phyloP scores from a whole-genome alignment of 92 coral and sea anemone genomes.

The Pocillopora grandis region DNA sequence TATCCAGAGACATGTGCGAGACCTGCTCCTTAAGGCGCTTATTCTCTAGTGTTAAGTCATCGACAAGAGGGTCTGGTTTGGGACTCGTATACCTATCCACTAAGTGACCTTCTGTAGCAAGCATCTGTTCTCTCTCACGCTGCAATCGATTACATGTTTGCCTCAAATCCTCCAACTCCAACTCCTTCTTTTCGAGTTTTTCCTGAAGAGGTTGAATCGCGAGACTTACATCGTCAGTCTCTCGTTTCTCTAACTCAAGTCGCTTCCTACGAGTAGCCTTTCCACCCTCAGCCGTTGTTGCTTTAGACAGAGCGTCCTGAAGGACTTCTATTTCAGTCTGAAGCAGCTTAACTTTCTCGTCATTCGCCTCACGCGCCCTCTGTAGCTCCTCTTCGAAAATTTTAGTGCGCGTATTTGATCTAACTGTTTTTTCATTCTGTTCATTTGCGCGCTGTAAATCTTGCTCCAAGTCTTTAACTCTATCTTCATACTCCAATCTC shows the following conservation, averaged over 20 bases:
- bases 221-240: background rate
- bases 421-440: slow-evolving; percentile 50
- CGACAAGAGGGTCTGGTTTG: slow-evolving; percentile 55
- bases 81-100: slow-evolving; percentile 43
- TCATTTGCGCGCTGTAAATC: slow-evolving; percentile 74
- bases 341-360: slow-evolving; percentile 68
- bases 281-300: slow-evolving; percentile 35
- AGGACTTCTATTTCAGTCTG: slow-evolving; percentile 78
- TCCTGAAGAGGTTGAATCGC: slow-evolving; percentile 43
- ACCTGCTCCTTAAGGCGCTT: slow-evolving; percentile 71
- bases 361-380: slow-evolving; percentile 68
- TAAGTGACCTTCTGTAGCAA: slow-evolving; percentile 51
- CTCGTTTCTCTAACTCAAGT: slow-evolving; percentile 38
- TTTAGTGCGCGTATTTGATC: slow-evolving; percentile 66
- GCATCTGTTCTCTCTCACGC: slow-evolving; percentile 84
- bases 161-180: slow-evolving; percentile 62
- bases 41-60: slow-evolving; percentile 67
- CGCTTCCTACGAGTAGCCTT: slow-evolving; percentile 40
- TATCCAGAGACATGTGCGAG: slow-evolving; percentile 68
- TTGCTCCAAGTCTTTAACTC: slow-evolving; percentile 68
- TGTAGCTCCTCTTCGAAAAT: slow-evolving; percentile 81
- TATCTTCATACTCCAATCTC: slow-evolving; percentile 86
- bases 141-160: slow-evolving; percentile 80
- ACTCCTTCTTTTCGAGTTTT: slow-evolving; percentile 70
- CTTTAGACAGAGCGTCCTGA: slow-evolving; percentile 79